Evolutionary conservation across 2,113 vertebrate species (phyloP).

Genomic region (Sinocyclocheilus anophthalmus): DNA sequence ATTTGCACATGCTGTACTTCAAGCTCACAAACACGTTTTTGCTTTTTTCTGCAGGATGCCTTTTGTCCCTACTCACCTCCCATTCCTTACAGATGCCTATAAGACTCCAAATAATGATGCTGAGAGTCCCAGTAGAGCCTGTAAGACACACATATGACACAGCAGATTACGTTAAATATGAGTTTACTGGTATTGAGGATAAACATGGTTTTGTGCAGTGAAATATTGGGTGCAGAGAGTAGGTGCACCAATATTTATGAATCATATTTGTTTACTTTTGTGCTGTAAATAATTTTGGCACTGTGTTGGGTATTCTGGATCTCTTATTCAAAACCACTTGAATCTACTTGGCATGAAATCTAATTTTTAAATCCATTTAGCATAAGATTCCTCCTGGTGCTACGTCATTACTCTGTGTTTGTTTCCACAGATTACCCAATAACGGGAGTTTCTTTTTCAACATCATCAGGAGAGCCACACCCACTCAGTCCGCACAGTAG

Average conservation of each 20-base stretch:
- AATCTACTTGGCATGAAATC: not conserved
- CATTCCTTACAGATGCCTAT: conserved; percentile 73
- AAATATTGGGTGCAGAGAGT: not conserved
- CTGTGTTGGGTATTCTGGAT: not conserved
- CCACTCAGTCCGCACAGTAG: not conserved
- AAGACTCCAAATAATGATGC: conserved; percentile 81
- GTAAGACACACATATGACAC: conserved; percentile 58
- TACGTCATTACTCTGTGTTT: not conserved
- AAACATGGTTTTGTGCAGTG: not conserved
- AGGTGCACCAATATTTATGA: not conserved
- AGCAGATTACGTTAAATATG: not conserved
- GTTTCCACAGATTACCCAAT: conserved; percentile 7
- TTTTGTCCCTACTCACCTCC: conserved; percentile 72
- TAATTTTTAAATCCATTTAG: not conserved
- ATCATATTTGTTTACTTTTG: not conserved
- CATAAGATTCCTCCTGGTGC: not conserved
- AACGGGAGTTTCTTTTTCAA: not conserved
- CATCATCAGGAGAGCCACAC: not conserved
- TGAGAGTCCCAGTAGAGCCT: conserved; percentile 72
- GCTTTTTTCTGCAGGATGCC: conserved; percentile 55
- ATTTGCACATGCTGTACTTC: not conserved
- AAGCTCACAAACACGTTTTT: not conserved
- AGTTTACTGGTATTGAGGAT: not conserved
- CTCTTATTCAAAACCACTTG: not conserved
- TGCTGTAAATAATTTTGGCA: not conserved